A percentile compares a stretch with the other conserved stretches of the same genome.
phyloP scores from a whole-genome alignment of 2,113 vertebrate genomes.

The Glaucomys volans region DNA sequence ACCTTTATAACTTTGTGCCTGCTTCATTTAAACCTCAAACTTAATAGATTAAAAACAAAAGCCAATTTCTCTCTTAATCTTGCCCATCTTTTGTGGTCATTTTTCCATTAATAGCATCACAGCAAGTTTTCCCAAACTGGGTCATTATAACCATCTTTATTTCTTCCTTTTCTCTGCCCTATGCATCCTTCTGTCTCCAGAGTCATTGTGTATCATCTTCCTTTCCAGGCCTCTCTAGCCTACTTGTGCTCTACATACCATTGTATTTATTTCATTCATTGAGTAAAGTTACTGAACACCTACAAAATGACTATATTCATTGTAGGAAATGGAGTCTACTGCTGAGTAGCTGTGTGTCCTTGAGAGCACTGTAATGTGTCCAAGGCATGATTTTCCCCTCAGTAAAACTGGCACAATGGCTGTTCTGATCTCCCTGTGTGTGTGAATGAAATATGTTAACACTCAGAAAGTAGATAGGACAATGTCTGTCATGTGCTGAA shows the following conservation, averaged over 20 bases:
- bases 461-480: not conserved
- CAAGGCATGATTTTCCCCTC: not conserved
- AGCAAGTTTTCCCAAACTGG: not conserved
- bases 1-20: not conserved
- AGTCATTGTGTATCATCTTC: not conserved
- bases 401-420: not conserved
- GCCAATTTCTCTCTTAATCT: not conserved
- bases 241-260: not conserved
- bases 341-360: not conserved
- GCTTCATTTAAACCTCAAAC: not conserved
- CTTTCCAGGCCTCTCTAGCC: not conserved
- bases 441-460: not conserved
- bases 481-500: rapidly evolving
- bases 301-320: not conserved
- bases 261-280: not conserved
- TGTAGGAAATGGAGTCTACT: too few species aligned
- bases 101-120: not conserved
- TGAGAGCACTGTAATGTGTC: not conserved
- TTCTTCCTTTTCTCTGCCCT: not conserved
- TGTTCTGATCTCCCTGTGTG: not conserved
- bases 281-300: not conserved
- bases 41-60: slow-evolving; percentile 1
- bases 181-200: not conserved
- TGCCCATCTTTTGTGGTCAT: not conserved
- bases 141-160: not conserved